These are phyloP conservation scores for Indicator maculatus DNA, from an alignment of 2,113 vertebrate species.

Conservation along the genomic window DNA sequence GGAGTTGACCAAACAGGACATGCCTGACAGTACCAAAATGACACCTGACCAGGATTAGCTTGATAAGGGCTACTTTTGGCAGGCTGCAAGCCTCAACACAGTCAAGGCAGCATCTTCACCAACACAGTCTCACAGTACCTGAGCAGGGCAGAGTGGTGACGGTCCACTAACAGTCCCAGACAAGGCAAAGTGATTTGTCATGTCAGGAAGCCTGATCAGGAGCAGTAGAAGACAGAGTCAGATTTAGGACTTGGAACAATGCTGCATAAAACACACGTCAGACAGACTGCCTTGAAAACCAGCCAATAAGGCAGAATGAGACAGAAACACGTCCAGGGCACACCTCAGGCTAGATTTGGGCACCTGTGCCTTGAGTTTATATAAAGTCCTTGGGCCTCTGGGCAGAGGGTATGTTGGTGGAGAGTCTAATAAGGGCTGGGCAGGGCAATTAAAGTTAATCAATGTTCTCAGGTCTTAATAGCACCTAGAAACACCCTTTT, in stretches of 20 bases:
- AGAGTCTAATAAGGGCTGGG: neutral
- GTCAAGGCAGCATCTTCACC: neutral
- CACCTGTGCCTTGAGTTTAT: neutral
- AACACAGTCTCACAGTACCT: neutral
- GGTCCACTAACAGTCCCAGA: neutral
- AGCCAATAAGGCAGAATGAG: neutral
- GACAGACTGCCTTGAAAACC: neutral
- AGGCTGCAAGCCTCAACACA: neutral
- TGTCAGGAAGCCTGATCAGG: neutral
- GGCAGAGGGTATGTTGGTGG: neutral
- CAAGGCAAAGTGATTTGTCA: neutral
- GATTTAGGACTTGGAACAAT: neutral
- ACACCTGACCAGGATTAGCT: neutral
- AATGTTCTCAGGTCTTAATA: neutral
- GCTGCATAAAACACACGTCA: neutral
- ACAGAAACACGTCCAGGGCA: neutral
- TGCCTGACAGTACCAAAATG: neutral
- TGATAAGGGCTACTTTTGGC: neutral
- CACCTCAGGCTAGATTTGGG: neutral
- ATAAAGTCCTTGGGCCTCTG: neutral
- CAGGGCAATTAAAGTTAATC: neutral
- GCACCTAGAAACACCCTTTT: neutral
- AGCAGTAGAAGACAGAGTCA: neutral
- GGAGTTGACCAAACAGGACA: neutral
- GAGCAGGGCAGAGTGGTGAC: neutral